These are phyloP conservation scores for Phaethon lepturus DNA, from an alignment of 2,113 vertebrate genomes.

Conservation along the genomic window DNA sequence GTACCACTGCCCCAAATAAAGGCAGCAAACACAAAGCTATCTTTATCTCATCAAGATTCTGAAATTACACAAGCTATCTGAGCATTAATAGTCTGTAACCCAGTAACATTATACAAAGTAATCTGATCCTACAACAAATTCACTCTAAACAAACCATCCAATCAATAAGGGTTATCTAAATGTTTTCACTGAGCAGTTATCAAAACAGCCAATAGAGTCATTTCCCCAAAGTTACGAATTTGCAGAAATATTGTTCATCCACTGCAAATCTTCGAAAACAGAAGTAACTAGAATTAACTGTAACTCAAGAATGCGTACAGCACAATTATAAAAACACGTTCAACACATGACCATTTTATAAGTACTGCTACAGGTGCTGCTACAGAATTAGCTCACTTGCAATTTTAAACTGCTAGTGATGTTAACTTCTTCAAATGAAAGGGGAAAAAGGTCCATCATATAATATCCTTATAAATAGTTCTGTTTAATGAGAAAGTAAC, in stretches of 20 bases:
- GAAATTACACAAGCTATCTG: not conserved
- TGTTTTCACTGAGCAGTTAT: not conserved
- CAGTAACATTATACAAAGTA: not conserved
- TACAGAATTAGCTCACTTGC: not conserved
- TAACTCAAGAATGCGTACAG: not conserved
- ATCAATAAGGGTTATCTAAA: not conserved
- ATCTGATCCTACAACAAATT: not conserved
- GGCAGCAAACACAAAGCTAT: not conserved
- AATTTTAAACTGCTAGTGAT: not conserved
- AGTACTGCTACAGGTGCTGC: not conserved
- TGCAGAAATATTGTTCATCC: not conserved
- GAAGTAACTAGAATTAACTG: not conserved
- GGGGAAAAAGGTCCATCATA: not conserved
- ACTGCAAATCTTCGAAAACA: not conserved
- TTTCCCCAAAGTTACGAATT: not conserved
- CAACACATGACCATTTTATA: not conserved
- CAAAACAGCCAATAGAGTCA: not conserved
- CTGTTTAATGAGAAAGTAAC: not conserved
- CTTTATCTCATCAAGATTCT: not conserved
- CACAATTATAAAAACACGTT: not conserved
- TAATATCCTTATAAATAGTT: not conserved
- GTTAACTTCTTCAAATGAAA: not conserved
- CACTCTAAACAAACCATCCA: not conserved
- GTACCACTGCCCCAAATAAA: not conserved
- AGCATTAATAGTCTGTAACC: not conserved